phyloP scores from a whole-genome alignment of 2,797 vertebrate species.

The Emydoidea blandingii region DNA sequence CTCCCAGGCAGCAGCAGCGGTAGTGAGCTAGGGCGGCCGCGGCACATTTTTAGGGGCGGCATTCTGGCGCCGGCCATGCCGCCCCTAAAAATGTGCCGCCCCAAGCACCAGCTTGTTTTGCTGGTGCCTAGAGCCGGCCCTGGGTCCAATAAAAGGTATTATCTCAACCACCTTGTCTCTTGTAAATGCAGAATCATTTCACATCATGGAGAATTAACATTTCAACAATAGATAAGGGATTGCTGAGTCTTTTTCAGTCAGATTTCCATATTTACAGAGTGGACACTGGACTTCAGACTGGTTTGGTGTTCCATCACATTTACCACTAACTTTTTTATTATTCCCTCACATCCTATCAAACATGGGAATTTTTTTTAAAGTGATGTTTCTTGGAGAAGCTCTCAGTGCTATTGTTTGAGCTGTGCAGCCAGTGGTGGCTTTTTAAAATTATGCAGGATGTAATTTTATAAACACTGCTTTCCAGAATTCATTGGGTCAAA shows the following conservation, averaged over 20 bases:
- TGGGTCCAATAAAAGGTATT: too few relatives aligned
- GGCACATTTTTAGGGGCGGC: too few relatives aligned
- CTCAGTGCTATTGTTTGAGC: neutral
- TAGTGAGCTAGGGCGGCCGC: too few relatives aligned
- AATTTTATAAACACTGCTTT: neutral
- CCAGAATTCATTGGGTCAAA: neutral
- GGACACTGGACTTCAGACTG: neutral
- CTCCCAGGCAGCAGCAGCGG: too few relatives aligned
- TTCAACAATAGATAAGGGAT: neutral
- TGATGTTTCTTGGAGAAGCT: neutral
- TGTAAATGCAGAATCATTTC: neutral
- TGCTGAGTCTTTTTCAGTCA: neutral
- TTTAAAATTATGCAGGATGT: neutral
- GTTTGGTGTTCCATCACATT: neutral
- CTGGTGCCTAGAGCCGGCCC: too few relatives aligned
- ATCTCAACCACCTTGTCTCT: neutral
- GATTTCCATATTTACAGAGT: neutral
- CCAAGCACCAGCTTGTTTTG: too few relatives aligned
- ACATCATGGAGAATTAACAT: neutral
- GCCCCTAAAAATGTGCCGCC: too few relatives aligned
- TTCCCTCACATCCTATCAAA: neutral
- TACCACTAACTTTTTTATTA: neutral
- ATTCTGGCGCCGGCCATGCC: too few relatives aligned
- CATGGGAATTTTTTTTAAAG: neutral
- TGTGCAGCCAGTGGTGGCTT: neutral